Conservation (phyloP, 1,140 invertebrate species). For the Akabosia matsudoensis region DNA sequence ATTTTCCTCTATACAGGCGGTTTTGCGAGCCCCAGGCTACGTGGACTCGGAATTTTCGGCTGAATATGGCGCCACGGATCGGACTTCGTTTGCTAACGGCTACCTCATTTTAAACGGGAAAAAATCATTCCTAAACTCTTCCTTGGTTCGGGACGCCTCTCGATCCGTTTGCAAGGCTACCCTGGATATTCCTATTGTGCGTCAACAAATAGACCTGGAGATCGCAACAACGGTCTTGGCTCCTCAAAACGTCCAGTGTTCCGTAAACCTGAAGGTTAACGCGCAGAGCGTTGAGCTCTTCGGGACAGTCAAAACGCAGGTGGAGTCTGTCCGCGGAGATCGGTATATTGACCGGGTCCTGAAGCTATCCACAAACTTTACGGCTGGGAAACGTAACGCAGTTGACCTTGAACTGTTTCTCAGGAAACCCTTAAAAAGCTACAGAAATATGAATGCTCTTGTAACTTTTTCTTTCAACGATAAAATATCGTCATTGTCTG, state of each 20-base stretch:
- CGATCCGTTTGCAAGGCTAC: not conserved
- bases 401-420: not conserved
- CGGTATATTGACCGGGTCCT: not conserved
- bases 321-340: conserved; percentile 12
- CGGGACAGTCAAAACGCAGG: not conserved
- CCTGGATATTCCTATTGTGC: conserved; percentile 34
- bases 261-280: conserved; percentile 28
- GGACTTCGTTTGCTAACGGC: not conserved
- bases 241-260: conserved; percentile 13
- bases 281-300: conserved; percentile 3
- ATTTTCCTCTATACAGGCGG: not conserved
- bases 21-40: not conserved
- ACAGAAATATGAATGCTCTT: not conserved
- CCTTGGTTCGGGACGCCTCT: not conserved
- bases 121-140: not conserved
- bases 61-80: not conserved
- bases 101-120: not conserved
- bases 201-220: conserved; percentile 31
- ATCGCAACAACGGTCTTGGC: conserved; percentile 1
- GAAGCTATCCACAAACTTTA: not conserved
- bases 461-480: not conserved
- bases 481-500: not conserved
- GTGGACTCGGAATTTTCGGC: not conserved
- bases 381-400: not conserved
- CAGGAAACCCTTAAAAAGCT: conserved; percentile 20